Evolutionary conservation across 2,888 invertebrate genomes (phyloP), one percentile per base, ranked within the genome.

Genomic region (Operophtera brumata): DNA sequence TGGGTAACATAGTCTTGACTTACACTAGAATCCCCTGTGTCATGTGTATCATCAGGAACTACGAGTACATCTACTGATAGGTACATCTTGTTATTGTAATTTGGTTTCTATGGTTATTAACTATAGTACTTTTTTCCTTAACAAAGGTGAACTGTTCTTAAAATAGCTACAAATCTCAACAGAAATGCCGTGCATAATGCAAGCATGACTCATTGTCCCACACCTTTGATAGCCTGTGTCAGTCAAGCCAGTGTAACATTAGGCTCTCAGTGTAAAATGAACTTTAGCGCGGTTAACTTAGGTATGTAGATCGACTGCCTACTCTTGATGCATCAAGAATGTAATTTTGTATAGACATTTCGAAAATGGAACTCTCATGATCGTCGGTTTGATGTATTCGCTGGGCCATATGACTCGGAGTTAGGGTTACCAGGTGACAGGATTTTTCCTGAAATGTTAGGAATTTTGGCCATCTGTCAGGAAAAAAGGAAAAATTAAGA

Each of bases 161-260:
- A 52, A 52, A 56, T 56, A 56, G 45, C 51, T 20, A 34, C 55
- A 44, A 20, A 20, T 44, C 50, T 51, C 39, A 42, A 36, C 25
- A 46, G 35, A 54, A 57, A 44, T 50, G n/a, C 53, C 51, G 37
- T 37, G 51, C 53, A 54, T 53, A 53, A 51, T 57, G 52, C 60
- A 56, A 49, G 41, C 35, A 40, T 62, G 62, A 60, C 9, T 62
- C 62, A 62, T 32, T 41, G 51, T 50, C 45, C 47, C 61, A 47
- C 59, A 44, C 62, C 62, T 46, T 50, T 30, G 12, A 0, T 35
- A 54, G 32, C 40, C 37, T 49, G 28, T n/a, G n/a, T n/a, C 47
- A 55, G 14, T 46, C 43, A 14, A 44, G 11, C n/a, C n/a, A n/a
- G n/a, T n/a, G 9, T 20, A 20, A 20, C 2, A 20, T 20, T 41